Base-by-base conservation (phyloP, 1,140 invertebrate species). In the Drosophila melanica region DNA sequence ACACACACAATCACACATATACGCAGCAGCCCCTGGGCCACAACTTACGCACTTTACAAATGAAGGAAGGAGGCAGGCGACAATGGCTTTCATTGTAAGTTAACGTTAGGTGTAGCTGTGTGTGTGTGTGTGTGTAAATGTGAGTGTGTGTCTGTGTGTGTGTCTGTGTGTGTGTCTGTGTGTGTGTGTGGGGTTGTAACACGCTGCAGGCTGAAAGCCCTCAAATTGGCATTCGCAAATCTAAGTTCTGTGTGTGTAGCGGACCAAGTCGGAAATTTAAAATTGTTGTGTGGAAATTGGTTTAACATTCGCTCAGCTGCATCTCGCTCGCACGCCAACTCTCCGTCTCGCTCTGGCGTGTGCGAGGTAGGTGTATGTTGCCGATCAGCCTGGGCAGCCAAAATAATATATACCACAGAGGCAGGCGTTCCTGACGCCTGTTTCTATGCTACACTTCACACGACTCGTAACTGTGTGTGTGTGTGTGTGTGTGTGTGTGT, bases 201-300 rank as follows among this genome's bases (percentile, higher is more conserved):
- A 58, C 47, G 72, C 51, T 47, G 42, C 37, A 37, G 63, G 72
- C 54, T 58, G 39, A 54, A 51, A 58, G 59, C 62, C 50, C 73
- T 70, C 64, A 77, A 77, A 77, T 87, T 87, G 79, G 71, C 82
- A 87, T 76, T 87, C 79, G 84, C 82, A 87, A 89, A 89, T 87
- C 84, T 79, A 68, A 66, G 76, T 71, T 37, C 39, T 70, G 53
- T 45, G 62, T 68, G 68, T 79, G 77, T 68, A 59, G 70, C 35
- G 50, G 35, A 55, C 33, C 53, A 41, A 55, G 53, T 71, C 62
- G 84, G 79, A 87, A 87, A 87, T 87, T 87, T 87, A 87, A 89
- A 87, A 87, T 89, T 79, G 57, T 57, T 69, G 59, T 82, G 42
- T 86, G 81, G 81, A 86, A 86, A 86, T 86, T 86, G 81, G 81